Percentiles rank a stretch among this genome's conserved stretches.
Conservation (phyloP, 2,888 invertebrate genomes). For the Oscheius sp. region DNA sequence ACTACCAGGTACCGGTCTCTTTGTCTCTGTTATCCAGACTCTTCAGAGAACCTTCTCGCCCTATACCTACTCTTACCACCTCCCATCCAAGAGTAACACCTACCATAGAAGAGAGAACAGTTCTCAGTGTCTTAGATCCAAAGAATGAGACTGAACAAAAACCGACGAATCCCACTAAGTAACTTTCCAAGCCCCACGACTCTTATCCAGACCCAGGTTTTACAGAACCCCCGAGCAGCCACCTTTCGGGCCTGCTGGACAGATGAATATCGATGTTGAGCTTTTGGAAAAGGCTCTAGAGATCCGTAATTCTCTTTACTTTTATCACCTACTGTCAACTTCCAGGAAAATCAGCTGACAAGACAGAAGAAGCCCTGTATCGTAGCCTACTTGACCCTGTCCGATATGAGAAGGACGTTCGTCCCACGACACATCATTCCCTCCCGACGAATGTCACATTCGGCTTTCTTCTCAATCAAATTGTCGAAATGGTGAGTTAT, state of each 20-base stretch:
- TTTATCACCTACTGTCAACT: not conserved
- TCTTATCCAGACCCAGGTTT: not conserved
- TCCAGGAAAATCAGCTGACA: conserved; percentile 62
- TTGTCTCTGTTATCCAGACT: not conserved
- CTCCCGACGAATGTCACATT: conserved; percentile 84
- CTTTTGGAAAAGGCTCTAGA: conserved; percentile 25
- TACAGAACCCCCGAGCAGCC: conserved; percentile 19
- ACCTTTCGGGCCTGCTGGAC: conserved; percentile 14
- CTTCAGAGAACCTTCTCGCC: no score
- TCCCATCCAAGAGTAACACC: not conserved
- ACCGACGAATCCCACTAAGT: not conserved
- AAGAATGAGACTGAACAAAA: conserved; percentile 16
- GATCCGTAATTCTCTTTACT: conserved; percentile 2
- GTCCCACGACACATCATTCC: conserved; percentile 84
- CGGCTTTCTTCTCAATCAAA: conserved; percentile 86
- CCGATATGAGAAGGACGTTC: conserved; percentile 81
- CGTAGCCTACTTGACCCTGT: conserved; percentile 63
- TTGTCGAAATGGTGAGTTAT: conserved; percentile 83
- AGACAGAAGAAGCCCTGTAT: conserved; percentile 69
- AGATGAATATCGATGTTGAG: conserved; percentile 5
- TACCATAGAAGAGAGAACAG: conserved; percentile 1
- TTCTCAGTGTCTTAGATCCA: conserved; percentile 3
- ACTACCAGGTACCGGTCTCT: not conserved
- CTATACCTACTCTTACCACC: not conserved
- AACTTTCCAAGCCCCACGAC: not conserved